Base-by-base conservation (phyloP, 35 echinoderm and acorn worm species). In the Amphiura filiformis region DNA sequence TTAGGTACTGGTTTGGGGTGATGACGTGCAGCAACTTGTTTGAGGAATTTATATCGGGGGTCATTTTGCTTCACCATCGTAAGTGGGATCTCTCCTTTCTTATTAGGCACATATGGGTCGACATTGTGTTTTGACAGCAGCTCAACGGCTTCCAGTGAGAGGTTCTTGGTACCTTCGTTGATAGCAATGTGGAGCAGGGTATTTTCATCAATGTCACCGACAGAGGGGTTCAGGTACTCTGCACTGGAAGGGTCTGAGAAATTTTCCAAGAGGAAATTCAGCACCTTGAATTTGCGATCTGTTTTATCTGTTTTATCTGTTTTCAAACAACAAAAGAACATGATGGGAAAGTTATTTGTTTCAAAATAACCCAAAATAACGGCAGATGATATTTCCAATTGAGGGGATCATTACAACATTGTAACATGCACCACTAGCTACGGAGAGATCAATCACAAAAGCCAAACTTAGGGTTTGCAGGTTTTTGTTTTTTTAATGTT, bases 151-250 rank as follows among this genome's bases (percentile, higher is more conserved):
- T 61, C 76, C 32, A 84, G 20, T 0, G 76, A 85, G 18, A 84
- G 42, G 31, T 78, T 56, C 75, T 91, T 84, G 14, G 75, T 44
- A 14, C 82, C 65, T 30, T 77, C 82, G 23, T 39, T 83, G 39
- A 91, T 39, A 23, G 81, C 89, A 47, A 91, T 23, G 56, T 91
- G 89, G 36, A 91, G 85, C 40, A 91, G 70, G 22, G 70, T 64
- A 56, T 91, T 84, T 11, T 75, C 89, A 31, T 36, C 47, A 9
- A 33, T 18, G 30, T 91, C 82, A 36, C 32, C 22, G n/a, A 34
- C 39, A 20, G 57, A 78, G 37, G 75, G 82, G 41, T 91, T 47
- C 0, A 91, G 82, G 52, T 91, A 84, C 32, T 37, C 26, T 36
- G 38, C 40, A 37, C 39, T 35, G 0, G 75, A 76, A 18, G 65